phyloP scores from a whole-genome alignment of 2,113 vertebrate species.

The Hystrix brachyura region DNA sequence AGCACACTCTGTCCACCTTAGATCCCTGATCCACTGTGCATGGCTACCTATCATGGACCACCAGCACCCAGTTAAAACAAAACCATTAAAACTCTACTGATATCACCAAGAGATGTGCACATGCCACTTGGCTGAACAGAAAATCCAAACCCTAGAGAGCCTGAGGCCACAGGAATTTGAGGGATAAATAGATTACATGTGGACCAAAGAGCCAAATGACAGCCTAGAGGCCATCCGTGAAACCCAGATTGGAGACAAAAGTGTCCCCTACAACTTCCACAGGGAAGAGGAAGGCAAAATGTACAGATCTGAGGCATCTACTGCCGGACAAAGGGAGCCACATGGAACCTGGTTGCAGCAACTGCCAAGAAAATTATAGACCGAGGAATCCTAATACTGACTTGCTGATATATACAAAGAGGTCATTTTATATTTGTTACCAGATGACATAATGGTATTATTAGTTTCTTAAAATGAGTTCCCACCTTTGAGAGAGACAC shows the following conservation, averaged over 20 bases:
- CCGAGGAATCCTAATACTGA: background rate
- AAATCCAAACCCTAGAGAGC: no score
- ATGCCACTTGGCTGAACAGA: background rate
- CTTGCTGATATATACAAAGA: no score
- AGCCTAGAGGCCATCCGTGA: background rate
- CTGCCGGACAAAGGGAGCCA: no score
- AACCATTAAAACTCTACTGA: background rate
- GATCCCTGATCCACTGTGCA: no score
- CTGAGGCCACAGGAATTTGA: background rate
- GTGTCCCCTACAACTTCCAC: no score
- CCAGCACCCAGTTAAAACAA: background rate
- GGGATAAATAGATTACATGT: background rate
- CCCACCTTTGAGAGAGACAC: background rate
- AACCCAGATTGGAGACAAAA: background rate
- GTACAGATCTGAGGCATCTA: accelerated
- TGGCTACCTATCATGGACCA: no score
- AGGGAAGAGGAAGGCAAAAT: background rate
- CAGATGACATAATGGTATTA: no score
- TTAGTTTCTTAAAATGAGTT: background rate
- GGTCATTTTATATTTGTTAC: no score
- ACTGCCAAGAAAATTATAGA: background rate
- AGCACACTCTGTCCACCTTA: background rate
- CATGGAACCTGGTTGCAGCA: no score
- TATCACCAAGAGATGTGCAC: background rate
- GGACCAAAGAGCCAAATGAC: background rate